Evolutionary conservation across 64 coral and sea anemone genomes (phyloP), one percentile per base, ranked within the genome.

Genomic region (Montipora sp.): DNA sequence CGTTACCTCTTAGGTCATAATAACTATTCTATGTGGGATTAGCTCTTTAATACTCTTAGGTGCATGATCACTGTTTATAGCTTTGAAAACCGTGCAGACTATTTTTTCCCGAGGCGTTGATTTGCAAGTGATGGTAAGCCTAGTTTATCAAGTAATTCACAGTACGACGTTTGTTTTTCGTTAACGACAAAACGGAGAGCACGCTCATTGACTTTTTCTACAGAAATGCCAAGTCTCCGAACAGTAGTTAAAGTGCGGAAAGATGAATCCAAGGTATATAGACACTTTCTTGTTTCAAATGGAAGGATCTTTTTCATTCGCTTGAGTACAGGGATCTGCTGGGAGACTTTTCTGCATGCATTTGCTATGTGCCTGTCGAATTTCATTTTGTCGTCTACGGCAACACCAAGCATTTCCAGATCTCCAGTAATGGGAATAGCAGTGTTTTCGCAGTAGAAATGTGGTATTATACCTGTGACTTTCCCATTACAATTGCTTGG

Each of bases 391-490:
- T 51, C 80, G 2, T 63, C 80, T 10, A 63, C 19, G 12, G 21
- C 63, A 7, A 63, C 57, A 3, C 55, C 45, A 22, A 67, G 36
- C 36, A 36, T 36, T 36, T 36, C 36, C 36, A 36, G 36, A 36
- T 36, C 36, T 48, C 74, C 67, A 73, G 58, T 68, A 73, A 59
- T 44, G 23, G 75, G 63, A 24, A 91, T 91, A 47, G 59, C 57
- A 19, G 59, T 70, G 71, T 51, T 75, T 88, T 88, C 67, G n/a
- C 85, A 88, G 61, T 73, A 76, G 48, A 88, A 88, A 23, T 57
- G 12, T 72, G 59, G 67, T 10, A 48, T 69, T n/a, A 27, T 27
- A 47, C 18, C 43, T 87, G 66, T 70, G 2, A 5, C 46, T 49
- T 72, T 47, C 61, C 36, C 69, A 88, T 51, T 21, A 88, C 61